Percentiles rank a stretch among this genome's conserved stretches.
phyloP scores from a whole-genome alignment of 2,113 vertebrate genomes.

The Anoplopoma fimbria region DNA sequence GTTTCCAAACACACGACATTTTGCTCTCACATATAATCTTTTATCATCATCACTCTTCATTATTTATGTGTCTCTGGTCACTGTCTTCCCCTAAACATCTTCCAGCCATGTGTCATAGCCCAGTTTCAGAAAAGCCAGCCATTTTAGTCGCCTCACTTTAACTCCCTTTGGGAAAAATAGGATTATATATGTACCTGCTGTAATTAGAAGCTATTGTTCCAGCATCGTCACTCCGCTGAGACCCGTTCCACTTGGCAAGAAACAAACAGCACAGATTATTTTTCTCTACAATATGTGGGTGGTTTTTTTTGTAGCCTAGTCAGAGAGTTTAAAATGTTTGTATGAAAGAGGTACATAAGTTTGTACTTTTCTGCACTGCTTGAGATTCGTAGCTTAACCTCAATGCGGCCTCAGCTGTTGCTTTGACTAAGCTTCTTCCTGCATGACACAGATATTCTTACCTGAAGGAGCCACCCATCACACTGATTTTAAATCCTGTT shows the following conservation, averaged over 20 bases:
- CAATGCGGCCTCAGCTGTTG: slow-evolving; percentile 8
- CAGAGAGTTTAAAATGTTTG: slow-evolving; percentile 9
- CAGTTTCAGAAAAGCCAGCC: slow-evolving; percentile 42
- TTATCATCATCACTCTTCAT: background rate
- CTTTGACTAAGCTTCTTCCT: slow-evolving; percentile 11
- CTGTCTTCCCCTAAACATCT: slow-evolving; percentile 15
- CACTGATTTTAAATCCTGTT: slow-evolving; percentile 25
- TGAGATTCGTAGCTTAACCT: background rate
- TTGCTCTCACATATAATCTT: background rate
- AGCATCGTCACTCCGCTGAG: slow-evolving; percentile 61
- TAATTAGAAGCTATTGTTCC: slow-evolving; percentile 70
- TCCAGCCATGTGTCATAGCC: slow-evolving; percentile 28
- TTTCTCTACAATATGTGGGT: slow-evolving; percentile 27
- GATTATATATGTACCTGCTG: slow-evolving; percentile 49
- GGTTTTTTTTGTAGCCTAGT: slow-evolving; percentile 21
- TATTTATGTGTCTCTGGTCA: slow-evolving; percentile 29
- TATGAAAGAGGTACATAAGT: slow-evolving; percentile 20
- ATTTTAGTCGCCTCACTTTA: slow-evolving; percentile 33
- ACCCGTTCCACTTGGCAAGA: slow-evolving; percentile 66
- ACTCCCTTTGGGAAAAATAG: slow-evolving; percentile 45
- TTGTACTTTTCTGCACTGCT: slow-evolving; percentile 11
- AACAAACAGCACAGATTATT: slow-evolving; percentile 58
- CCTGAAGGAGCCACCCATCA: slow-evolving; percentile 27
- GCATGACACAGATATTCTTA: slow-evolving; percentile 20
- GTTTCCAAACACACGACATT: background rate